These are phyloP conservation scores for Pteronotus mesoamericanus DNA, from an alignment of 2,797 vertebrate species.

Conservation along the genomic window DNA sequence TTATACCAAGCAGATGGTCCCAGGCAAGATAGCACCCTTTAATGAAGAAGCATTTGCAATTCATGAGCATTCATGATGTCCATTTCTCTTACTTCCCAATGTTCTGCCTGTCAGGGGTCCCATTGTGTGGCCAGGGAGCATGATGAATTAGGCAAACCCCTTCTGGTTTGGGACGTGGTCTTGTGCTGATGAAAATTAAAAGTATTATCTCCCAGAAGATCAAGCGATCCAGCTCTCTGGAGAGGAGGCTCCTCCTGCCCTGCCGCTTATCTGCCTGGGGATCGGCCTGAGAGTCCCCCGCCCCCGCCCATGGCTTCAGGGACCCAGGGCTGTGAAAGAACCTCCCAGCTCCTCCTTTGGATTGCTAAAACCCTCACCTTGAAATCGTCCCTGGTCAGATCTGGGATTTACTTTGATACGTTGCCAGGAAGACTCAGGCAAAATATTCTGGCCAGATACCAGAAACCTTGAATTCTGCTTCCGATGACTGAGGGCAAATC, in stretches of 20 bases:
- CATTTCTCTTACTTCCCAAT: conserved; percentile 86
- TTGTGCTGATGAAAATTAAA: conserved; percentile 89
- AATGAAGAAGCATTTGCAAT: conserved; percentile 94
- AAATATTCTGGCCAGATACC: neutral
- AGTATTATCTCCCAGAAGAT: conserved; percentile 87
- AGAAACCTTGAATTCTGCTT: neutral
- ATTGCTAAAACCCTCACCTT: neutral
- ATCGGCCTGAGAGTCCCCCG: neutral
- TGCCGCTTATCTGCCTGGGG: neutral
- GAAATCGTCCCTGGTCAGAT: neutral
- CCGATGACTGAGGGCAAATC: neutral
- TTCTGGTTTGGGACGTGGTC: conserved; percentile 87
- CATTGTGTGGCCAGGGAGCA: conserved; percentile 83
- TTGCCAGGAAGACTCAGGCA: neutral
- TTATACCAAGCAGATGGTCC: conserved; percentile 95
- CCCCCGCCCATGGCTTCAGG: neutral
- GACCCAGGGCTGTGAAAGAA: neutral
- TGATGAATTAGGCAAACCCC: conserved; percentile 94
- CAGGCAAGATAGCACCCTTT: conserved; percentile 78
- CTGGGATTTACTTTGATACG: neutral
- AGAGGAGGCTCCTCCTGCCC: neutral
- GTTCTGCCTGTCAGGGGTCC: conserved; percentile 90
- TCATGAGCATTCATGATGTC: conserved; percentile 95
- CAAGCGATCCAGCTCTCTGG: conserved; percentile 54
- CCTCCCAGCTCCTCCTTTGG: neutral